Conservation (phyloP, 2,113 vertebrate genomes). For the Phoenicopterus ruber region DNA sequence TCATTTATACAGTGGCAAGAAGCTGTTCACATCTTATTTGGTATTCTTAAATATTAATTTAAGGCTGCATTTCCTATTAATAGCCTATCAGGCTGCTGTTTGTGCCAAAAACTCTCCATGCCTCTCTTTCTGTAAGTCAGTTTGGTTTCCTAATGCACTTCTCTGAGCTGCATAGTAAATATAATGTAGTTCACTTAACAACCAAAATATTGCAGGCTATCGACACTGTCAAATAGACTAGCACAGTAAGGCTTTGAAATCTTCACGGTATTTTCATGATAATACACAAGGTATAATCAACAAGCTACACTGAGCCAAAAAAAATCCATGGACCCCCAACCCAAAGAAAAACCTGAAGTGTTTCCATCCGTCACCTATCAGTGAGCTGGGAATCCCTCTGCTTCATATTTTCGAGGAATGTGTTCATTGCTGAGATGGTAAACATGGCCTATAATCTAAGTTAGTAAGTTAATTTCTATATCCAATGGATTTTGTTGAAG, state of each 20-base stretch:
- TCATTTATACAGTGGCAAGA: neutral
- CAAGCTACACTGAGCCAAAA: neutral
- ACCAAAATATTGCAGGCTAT: neutral
- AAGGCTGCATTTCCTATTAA: neutral
- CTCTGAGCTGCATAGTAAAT: neutral
- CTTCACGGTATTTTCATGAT: neutral
- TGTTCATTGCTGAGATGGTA: neutral
- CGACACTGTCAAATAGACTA: neutral
- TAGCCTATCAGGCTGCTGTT: neutral
- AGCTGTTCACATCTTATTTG: neutral
- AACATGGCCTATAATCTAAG: neutral
- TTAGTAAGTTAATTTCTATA: neutral
- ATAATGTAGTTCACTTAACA: neutral
- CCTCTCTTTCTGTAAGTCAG: neutral
- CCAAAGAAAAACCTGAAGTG: neutral
- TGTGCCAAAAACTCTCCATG: fast-evolving
- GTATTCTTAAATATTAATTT: neutral
- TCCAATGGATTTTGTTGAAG: neutral
- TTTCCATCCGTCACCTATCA: neutral
- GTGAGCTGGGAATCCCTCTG: neutral
- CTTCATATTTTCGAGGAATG: neutral
- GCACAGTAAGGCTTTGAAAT: neutral
- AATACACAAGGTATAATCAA: neutral
- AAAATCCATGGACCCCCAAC: neutral
- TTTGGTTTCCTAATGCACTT: neutral